Evolutionary conservation across 2,888 invertebrate species (phyloP).

Genomic region (Drosophila maculinotata): DNA sequence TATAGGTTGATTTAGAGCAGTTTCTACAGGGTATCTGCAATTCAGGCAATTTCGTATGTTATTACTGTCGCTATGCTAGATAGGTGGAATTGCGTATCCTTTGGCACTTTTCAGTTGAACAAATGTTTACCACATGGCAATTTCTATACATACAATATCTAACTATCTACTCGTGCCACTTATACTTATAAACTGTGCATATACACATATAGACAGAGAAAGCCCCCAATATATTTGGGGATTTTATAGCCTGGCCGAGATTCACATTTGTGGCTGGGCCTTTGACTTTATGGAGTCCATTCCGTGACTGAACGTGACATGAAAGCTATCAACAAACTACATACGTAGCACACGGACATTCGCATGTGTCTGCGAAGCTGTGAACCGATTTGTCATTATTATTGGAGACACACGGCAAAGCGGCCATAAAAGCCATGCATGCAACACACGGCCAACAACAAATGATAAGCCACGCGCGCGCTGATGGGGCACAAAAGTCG

Average conservation of each 20-base stretch:
- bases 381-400: slow-evolving; percentile 78
- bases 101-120: slow-evolving; percentile 39
- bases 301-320: slow-evolving; percentile 68
- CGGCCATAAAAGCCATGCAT: slow-evolving; percentile 47
- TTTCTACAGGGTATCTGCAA: slow-evolving; percentile 6
- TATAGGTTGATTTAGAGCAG: not conserved
- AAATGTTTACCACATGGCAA: slow-evolving; percentile 44
- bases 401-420: slow-evolving; percentile 65
- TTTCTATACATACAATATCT: slow-evolving; percentile 25
- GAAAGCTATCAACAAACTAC: slow-evolving; percentile 39
- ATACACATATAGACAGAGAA: slow-evolving; percentile 13
- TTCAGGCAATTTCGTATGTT: not conserved
- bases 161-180: slow-evolving; percentile 16
- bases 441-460: slow-evolving; percentile 24
- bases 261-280: slow-evolving; percentile 70
- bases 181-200: not conserved
- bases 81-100: slow-evolving; percentile 6
- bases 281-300: slow-evolving; percentile 75
- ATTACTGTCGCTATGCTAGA: too few relatives aligned
- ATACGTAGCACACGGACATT: slow-evolving; percentile 19
- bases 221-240: slow-evolving; percentile 41
- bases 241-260: slow-evolving; percentile 71
- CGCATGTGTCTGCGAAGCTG: slow-evolving; percentile 29
- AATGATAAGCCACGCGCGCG: slow-evolving; percentile 28
- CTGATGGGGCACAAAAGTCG: slow-evolving; percentile 52